Percentiles rank a stretch among this genome's conserved stretches.
Evolutionary conservation across 2,888 invertebrate genomes (phyloP).

Genomic region (Eumerus sabulonum): DNA sequence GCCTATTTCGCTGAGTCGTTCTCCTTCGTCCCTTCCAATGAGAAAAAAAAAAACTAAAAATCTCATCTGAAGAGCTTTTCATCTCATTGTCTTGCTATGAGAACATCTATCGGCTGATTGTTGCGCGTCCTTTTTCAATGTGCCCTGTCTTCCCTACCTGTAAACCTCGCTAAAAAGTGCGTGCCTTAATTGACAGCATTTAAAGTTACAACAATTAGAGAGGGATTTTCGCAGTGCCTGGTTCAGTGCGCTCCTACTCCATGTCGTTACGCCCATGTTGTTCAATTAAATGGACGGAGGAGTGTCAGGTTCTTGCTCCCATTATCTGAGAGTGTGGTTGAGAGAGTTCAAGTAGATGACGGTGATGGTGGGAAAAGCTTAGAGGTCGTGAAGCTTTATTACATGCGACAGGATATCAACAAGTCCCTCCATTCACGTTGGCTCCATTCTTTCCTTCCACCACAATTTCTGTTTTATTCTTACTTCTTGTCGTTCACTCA

Average conservation of each 20-base stretch:
- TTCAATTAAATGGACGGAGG: conserved; percentile 5
- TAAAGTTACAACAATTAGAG: conserved; percentile 39
- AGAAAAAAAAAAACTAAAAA: too few relatives aligned
- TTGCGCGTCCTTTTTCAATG: conserved; percentile 50
- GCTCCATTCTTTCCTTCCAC: conserved; percentile 1
- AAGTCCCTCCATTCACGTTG: conserved; percentile 56
- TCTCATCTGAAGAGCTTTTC: conserved; percentile 19
- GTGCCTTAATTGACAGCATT: conserved; percentile 35
- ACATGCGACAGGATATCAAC: conserved; percentile 67
- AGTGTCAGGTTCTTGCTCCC: conserved; percentile 4
- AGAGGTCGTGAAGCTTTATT: conserved; percentile 56
- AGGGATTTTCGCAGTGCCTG: not conserved
- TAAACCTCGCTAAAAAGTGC: conserved; percentile 10
- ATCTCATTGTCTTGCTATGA: not conserved
- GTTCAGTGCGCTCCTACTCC: too few relatives aligned
- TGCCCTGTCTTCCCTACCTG: conserved; percentile 14
- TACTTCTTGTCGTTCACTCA: too few relatives aligned
- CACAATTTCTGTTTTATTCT: conserved; percentile 4
- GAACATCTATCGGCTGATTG: conserved; percentile 48
- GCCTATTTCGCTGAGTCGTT: conserved; percentile 48
- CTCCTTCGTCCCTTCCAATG: conserved; percentile 18
- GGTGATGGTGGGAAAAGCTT: conserved; percentile 35
- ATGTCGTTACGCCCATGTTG: not conserved
- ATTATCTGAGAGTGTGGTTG: conserved; percentile 9
- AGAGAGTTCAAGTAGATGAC: conserved; percentile 17